Percentiles rank a stretch among this genome's conserved stretches.
phyloP scores from a whole-genome alignment of 2,888 invertebrate genomes.

The Venusia cambrica region DNA sequence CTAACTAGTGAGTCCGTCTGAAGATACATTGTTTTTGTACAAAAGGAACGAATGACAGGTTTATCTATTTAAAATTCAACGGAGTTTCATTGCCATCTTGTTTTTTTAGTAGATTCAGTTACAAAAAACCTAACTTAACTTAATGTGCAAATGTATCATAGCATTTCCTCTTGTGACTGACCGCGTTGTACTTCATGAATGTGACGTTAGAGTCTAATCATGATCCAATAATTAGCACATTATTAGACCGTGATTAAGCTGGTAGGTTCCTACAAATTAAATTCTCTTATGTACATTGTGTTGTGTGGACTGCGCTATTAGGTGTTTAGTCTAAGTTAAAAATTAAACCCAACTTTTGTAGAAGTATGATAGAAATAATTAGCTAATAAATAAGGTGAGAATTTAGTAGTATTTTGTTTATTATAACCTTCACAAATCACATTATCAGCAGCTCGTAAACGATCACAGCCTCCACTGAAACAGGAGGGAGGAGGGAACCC shows the following conservation, averaged over 20 bases:
- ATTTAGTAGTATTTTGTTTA: not conserved
- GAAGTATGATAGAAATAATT: no score
- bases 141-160: constrained; percentile 11
- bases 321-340: constrained; percentile 16
- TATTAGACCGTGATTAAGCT: constrained; percentile 11
- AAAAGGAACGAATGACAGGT: no score
- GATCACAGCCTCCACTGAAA: no score
- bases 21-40: no score
- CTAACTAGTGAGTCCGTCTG: no score
- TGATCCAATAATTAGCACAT: constrained; percentile 12
- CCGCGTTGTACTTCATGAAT: constrained; percentile 18
- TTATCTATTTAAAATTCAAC: no score
- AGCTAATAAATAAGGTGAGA: constrained; percentile 15
- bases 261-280: constrained; percentile 22
- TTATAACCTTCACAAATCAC: not conserved
- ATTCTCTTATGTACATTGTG: constrained; percentile 39
- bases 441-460: no score
- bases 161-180: constrained; percentile 19
- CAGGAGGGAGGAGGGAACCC: no score
- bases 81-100: no score
- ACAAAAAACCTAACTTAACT: no score
- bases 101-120: no score
- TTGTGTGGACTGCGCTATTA: constrained; percentile 42
- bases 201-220: constrained; percentile 16
- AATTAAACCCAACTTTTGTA: constrained; percentile 9